Base-by-base conservation (phyloP, 2,797 vertebrate species). In the Chaenodraco wilsoni region DNA sequence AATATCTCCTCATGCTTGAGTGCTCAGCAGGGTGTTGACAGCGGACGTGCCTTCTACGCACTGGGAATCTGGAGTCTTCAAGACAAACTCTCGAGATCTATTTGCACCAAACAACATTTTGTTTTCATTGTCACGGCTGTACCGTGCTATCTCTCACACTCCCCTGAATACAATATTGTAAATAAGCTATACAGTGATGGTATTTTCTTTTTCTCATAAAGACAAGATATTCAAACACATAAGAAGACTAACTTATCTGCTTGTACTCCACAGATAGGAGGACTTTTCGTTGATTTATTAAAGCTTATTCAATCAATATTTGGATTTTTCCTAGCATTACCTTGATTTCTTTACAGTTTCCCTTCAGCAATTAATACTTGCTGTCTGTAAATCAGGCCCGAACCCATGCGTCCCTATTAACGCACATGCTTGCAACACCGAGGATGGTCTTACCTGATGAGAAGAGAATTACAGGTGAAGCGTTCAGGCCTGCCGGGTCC, bases 391-490 rank as follows among this genome's bases (percentile, higher is more conserved):
- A 71, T 60, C 16, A 43, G 13, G 0, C 16, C 59, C 43, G 74
- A 74, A 67, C 33, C 58, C 64, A 82, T 49, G 33, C 23, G 21
- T 58, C 16, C 17, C 9, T 2, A 60, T 67, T 52, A 59, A 67
- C 74, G 74, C 46, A 54, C 54, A 79, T 58, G 33, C 15, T 55
- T 44, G 14, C 1, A 51, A 21, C 45, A 41, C 14, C 16, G 60
- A 74, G 68, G 58, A 21, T 51, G 78, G 50, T 81, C 91, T 92
- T 88, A 94, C 93, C 91, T 91, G 88, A 81, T 72, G 79, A 84
- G 70, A 49, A 2, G 62, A 69, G 74, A 76, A 82, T 83, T 48
- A 82, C 88, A 92, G 89, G 89, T 89, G 84, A 51, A 81, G 76
- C 46, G 63, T 63, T 83, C 86, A 84, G 89, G 90, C 85, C 90